Base-by-base conservation (phyloP, 1,140 invertebrate species). In the Drosophila nigrodunni region DNA sequence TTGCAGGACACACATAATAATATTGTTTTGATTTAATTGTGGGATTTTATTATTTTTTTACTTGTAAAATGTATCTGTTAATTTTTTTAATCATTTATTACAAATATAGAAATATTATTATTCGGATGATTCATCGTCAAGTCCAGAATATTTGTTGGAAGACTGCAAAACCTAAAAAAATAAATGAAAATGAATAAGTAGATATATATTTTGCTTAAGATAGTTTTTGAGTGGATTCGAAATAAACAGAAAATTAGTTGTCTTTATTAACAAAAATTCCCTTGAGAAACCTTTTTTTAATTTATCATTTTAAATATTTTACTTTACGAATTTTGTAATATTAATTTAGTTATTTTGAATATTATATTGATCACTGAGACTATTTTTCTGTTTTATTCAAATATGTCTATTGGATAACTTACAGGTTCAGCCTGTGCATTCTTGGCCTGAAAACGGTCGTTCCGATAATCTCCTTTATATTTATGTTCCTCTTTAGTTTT, bases 121-220 rank as follows among this genome's bases (percentile, higher is more conserved):
- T 59, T 91, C 85, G 59, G 85, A 82, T 76, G 69, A 86, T 54
- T 89, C 83, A 61, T 91, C 82, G 69, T 91, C 89, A 69, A 89
- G 82, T 66, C 89, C 89, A 65, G 85, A 82, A 89, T 89, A 91
- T 86, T 82, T 86, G 64, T 91, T 91, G 77, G 85, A 78, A 64
- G 83, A 77, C 67, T 86, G 77, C 58, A 83, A 57, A 74, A 78
- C 74, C 89, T 91, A 25, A 37, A 47, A 47, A 81, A 79, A 59
- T 39, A 74, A 52, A 54, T 34, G 15, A 13, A 64, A 44, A 11
- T 55, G 8, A 18, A 57, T 41, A 7, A 57, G 50, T 10, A 21
- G 7, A 37, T 46, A 21, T 21, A 2, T 30, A 30, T 30, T 30
- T 6, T 2, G 4, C 6, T 5, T 30, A 30, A 30, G 2, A 30